Base-by-base conservation (phyloP, 2,797 vertebrate genomes). In the Sorex maritimensis region DNA sequence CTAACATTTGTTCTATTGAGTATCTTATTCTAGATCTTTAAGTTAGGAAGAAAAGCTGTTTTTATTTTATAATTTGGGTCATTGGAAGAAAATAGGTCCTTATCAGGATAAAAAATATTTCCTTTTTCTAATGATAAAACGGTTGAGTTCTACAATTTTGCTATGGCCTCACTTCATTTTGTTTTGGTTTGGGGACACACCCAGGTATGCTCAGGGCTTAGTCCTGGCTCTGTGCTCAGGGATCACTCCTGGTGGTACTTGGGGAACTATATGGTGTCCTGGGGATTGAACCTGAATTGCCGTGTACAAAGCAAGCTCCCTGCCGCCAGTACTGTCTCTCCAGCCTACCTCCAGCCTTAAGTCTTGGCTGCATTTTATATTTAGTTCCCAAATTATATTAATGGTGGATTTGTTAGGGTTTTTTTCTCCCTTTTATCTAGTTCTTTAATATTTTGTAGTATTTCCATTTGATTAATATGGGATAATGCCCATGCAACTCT, bases 71-170 rank as follows among this genome's bases (percentile, higher is more conserved):
- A 63, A 88, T 90, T 87, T 75, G 14, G 34, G 26, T 15, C 34
- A 69, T 14, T 85, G 61, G 24, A 23, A 19, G 8, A 28, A 93
- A 84, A 41, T 4, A 34, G 3, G 3, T 15, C 3, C 2, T 80
- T 55, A 55, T 81, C 6, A 90, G 83, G 38, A 81, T 72, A 73
- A 93, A 95, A 86, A 72, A 44, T 12, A n/a, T 88, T 73, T 88
- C 65, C 55, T 72, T 85, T 61, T 94, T n/a, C 52, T 78, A 90
- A 82, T 67, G 34, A 91, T 69, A 67, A 79, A 93, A 58, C 73
- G 86, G 52, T 61, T 23, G 19, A 85, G 26, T 90, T 55, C 17
- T 5, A 55, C 52, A 55, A 14, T 55, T 55, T 55, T 55, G 52
- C 52, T 55, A 14, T 55, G 17, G 52, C 10, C 41, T 44, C 7